These are phyloP conservation scores for Drosophila lacteicornis DNA, from an alignment of 1,140 invertebrate genomes.

Conservation along the genomic window DNA sequence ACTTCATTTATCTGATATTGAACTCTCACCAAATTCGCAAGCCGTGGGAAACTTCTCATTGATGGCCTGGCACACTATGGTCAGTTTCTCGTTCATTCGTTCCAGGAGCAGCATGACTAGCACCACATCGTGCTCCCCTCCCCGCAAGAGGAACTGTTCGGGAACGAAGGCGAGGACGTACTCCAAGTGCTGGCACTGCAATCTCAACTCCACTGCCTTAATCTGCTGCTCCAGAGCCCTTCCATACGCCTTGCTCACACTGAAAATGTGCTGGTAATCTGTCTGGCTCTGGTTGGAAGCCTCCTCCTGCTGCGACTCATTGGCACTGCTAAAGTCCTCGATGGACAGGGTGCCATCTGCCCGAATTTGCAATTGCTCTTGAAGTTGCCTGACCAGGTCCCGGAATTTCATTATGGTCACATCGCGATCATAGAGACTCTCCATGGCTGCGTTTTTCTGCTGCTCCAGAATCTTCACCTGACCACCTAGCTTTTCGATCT, in stretches of 20 bases:
- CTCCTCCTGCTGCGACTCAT: constrained; percentile 76
- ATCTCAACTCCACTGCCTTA: constrained; percentile 93
- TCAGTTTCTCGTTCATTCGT: constrained; percentile 95
- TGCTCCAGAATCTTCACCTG: constrained; percentile 91
- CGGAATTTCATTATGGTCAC: constrained; percentile 97
- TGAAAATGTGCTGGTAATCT: constrained; percentile 95
- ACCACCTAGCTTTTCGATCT: constrained; percentile 94
- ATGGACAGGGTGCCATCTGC: constrained; percentile 70
- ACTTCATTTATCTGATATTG: too few species aligned
- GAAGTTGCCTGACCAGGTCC: constrained; percentile 94
- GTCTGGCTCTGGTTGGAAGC: constrained; percentile 87
- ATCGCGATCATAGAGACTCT: constrained; percentile 97
- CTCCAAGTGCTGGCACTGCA: constrained; percentile 93
- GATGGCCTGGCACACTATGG: constrained; percentile 94
- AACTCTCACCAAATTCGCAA: constrained; percentile 87
- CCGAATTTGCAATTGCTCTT: constrained; percentile 87
- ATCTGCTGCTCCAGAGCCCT: constrained; percentile 97
- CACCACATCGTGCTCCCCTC: constrained; percentile 97
- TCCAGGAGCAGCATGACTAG: constrained; percentile 95
- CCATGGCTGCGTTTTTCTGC: constrained; percentile 93
- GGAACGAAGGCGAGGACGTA: constrained; percentile 96
- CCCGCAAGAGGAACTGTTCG: constrained; percentile 94
- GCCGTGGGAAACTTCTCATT: constrained; percentile 90
- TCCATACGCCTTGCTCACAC: constrained; percentile 94
- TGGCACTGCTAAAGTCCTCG: constrained; percentile 81